Conservation (phyloP, 53 echinoderm and acorn worm species). For the Stichopus horrens region DNA sequence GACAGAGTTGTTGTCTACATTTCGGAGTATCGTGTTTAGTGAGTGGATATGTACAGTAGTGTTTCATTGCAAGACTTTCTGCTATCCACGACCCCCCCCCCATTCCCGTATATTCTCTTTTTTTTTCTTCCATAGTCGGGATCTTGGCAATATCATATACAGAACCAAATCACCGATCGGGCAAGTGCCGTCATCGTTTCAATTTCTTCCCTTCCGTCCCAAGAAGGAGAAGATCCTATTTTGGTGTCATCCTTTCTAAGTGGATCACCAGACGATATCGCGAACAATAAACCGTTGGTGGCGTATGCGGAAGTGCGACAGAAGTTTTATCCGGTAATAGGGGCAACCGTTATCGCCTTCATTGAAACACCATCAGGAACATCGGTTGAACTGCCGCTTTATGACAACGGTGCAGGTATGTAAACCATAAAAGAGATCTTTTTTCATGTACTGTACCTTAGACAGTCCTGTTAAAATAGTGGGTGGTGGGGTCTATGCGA, state of each 20-base stretch:
- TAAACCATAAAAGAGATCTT: neutral
- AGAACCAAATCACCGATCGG: neutral
- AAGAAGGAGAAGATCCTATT: conserved; percentile 60
- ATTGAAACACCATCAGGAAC: conserved; percentile 51
- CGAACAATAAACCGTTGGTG: conserved; percentile 49
- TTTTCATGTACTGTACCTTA: no score
- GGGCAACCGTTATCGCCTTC: conserved; percentile 61
- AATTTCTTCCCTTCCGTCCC: conserved; percentile 54
- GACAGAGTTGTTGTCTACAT: no score
- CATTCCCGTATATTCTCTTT: neutral
- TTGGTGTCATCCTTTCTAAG: conserved; percentile 59
- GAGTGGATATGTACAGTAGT: no score
- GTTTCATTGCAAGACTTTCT: no score
- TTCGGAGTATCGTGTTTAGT: no score
- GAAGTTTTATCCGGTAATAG: conserved; percentile 58
- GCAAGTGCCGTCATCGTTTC: conserved; percentile 45
- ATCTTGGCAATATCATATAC: neutral
- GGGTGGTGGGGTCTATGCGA: no score
- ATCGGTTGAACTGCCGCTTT: conserved; percentile 44
- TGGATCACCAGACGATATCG: conserved; percentile 47
- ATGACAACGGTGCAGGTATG: conserved; percentile 68
- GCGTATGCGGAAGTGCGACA: conserved; percentile 62
- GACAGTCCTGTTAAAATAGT: no score
- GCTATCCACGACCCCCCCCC: no score
- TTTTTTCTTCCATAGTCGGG: neutral